A percentile compares a stretch with the other conserved stretches of the same genome.
These are phyloP conservation scores for Dendrolimus houi DNA, from an alignment of 2,888 invertebrate species.

Conservation along the genomic window DNA sequence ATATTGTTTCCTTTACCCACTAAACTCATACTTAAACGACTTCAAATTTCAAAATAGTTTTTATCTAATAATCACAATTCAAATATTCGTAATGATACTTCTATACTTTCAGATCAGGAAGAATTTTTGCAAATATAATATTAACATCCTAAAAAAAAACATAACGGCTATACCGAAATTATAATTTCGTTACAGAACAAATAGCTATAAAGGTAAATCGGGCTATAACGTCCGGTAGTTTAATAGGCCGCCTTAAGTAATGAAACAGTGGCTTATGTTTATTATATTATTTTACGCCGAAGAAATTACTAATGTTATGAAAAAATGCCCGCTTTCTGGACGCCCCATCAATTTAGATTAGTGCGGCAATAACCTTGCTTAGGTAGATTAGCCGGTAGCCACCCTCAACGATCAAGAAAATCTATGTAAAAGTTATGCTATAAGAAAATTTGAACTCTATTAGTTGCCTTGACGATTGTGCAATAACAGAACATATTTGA, in stretches of 20 bases:
- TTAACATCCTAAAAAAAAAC: background rate
- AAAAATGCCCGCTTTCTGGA: conserved; percentile 64
- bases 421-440: conserved; percentile 66
- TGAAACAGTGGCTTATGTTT: conserved; percentile 55
- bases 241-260: conserved; percentile 61
- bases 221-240: conserved; percentile 34
- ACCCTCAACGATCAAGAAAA: conserved; percentile 60
- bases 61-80: no score
- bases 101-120: no score
- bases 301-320: conserved; percentile 70
- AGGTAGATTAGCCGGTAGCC: conserved; percentile 39
- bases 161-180: conserved; percentile 13
- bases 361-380: conserved; percentile 57
- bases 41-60: no score
- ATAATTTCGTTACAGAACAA: conserved; percentile 26
- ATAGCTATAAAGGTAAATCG: conserved; percentile 34
- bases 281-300: conserved; percentile 72
- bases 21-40: no score
- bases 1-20: no score
- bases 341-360: conserved; percentile 76
- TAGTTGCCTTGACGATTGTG: conserved; percentile 53
- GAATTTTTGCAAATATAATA: background rate
- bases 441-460: conserved; percentile 71
- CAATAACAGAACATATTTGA: conserved; percentile 28
- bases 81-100: no score